Conservation (phyloP, 2,888 invertebrate species). For the Oxycera nigricornis region DNA sequence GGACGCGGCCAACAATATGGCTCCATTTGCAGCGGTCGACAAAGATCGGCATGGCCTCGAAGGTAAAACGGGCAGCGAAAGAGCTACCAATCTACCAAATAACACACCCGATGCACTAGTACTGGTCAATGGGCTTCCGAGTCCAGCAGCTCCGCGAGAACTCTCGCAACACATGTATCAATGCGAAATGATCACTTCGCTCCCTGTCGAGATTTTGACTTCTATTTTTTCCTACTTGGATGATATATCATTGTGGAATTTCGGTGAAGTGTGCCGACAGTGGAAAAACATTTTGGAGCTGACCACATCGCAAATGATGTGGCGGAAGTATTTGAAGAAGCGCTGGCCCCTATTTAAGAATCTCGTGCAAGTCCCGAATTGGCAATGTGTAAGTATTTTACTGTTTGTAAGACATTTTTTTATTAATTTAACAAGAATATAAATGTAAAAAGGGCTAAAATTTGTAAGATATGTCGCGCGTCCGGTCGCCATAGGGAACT, state of each 20-base stretch:
- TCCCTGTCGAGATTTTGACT: slow-evolving; percentile 73
- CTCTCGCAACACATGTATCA: slow-evolving; percentile 56
- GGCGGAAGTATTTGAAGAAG: slow-evolving; percentile 77
- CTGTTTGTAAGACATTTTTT: no score
- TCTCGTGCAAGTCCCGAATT: slow-evolving; percentile 74
- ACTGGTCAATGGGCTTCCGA: slow-evolving; percentile 50
- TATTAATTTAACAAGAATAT: no score
- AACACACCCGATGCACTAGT: slow-evolving; percentile 40
- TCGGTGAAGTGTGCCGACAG: slow-evolving; percentile 83
- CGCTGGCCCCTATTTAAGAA: slow-evolving; percentile 89
- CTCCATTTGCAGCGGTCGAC: slow-evolving; percentile 60
- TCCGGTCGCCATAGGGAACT: no score
- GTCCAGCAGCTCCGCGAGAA: slow-evolving; percentile 54
- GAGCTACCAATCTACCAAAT: background rate
- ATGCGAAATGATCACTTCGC: slow-evolving; percentile 51
- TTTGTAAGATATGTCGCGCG: no score
- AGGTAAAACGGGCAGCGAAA: slow-evolving; percentile 49
- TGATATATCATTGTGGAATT: slow-evolving; percentile 89
- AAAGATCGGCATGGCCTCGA: slow-evolving; percentile 53
- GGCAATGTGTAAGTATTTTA: slow-evolving; percentile 72
- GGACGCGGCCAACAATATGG: slow-evolving; percentile 95
- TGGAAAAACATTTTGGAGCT: slow-evolving; percentile 84
- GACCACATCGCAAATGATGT: slow-evolving; percentile 78
- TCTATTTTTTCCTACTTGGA: slow-evolving; percentile 89
- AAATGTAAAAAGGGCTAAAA: no score